These are phyloP conservation scores for Drosophila melanica DNA, from an alignment of 1,140 invertebrate genomes.

Conservation along the genomic window DNA sequence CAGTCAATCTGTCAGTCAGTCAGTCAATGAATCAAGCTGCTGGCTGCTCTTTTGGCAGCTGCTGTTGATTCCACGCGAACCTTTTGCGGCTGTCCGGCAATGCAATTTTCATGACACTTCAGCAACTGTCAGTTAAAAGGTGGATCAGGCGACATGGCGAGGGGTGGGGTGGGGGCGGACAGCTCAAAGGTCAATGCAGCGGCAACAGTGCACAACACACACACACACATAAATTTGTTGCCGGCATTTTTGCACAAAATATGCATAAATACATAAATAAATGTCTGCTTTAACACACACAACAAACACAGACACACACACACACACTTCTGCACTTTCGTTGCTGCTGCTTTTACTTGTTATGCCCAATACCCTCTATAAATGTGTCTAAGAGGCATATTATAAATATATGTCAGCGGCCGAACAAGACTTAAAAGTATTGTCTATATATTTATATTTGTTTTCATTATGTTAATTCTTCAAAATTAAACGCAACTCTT, in stretches of 20 bases:
- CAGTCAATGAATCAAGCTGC: neutral
- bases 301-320: slow-evolving; percentile 12
- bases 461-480: too few species aligned
- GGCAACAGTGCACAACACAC: slow-evolving; percentile 8
- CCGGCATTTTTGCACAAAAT: slow-evolving; percentile 64
- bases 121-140: slow-evolving; percentile 20
- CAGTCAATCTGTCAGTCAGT: neutral
- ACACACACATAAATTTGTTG: slow-evolving; percentile 58
- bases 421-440: too few species aligned
- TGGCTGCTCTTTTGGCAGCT: neutral
- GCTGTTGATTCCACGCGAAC: neutral
- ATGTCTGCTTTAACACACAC: slow-evolving; percentile 45
- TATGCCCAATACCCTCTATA: slow-evolving; percentile 11
- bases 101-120: slow-evolving; percentile 46
- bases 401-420: too few species aligned
- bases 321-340: slow-evolving; percentile 7
- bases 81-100: slow-evolving; percentile 11
- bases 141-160: neutral
- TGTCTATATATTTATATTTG: too few species aligned
- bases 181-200: slow-evolving; percentile 38
- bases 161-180: neutral
- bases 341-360: slow-evolving; percentile 16
- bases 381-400: neutral
- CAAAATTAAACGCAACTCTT: too few species aligned
- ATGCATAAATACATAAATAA: slow-evolving; percentile 80